Evolutionary conservation across 1,140 invertebrate species (phyloP).

Genomic region (Drosophila suzukii): DNA sequence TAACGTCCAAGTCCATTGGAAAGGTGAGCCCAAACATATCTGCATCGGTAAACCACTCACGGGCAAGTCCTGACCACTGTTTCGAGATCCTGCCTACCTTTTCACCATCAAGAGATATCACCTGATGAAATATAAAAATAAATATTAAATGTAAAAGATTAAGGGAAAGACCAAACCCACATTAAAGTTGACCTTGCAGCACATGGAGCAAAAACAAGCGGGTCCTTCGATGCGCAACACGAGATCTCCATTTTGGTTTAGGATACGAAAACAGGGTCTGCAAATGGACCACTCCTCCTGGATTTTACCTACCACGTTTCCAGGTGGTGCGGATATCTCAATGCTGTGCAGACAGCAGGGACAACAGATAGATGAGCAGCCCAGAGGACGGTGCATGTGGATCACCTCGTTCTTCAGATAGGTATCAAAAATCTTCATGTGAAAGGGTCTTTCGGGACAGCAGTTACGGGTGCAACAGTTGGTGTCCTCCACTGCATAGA

Average conservation of each 20-base stretch:
- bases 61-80: conserved; percentile 89
- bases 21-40: conserved; percentile 92
- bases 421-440: conserved; percentile 93
- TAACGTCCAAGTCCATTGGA: conserved; percentile 91
- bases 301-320: conserved; percentile 90
- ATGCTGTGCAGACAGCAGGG: conserved; percentile 94
- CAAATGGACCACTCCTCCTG: conserved; percentile 94
- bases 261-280: conserved; percentile 90
- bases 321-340: conserved; percentile 90
- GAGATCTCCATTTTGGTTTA: conserved; percentile 90
- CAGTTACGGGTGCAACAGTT: conserved; percentile 91
- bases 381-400: conserved; percentile 89
- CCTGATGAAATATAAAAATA: conserved; percentile 64
- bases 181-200: conserved; percentile 91
- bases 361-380: conserved; percentile 91
- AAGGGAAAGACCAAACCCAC: conserved; percentile 72
- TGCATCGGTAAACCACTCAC: conserved; percentile 90
- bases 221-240: conserved; percentile 94
- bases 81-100: conserved; percentile 91
- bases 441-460: conserved; percentile 91
- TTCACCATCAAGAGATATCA: conserved; percentile 88
- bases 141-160: not conserved
- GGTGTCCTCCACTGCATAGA: conserved; percentile 93
- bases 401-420: conserved; percentile 89
- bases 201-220: conserved; percentile 91